Evolutionary conservation across 2,797 vertebrate genomes (phyloP), one percentile per base, ranked within the genome.

Genomic region (Podarcis siculus): DNA sequence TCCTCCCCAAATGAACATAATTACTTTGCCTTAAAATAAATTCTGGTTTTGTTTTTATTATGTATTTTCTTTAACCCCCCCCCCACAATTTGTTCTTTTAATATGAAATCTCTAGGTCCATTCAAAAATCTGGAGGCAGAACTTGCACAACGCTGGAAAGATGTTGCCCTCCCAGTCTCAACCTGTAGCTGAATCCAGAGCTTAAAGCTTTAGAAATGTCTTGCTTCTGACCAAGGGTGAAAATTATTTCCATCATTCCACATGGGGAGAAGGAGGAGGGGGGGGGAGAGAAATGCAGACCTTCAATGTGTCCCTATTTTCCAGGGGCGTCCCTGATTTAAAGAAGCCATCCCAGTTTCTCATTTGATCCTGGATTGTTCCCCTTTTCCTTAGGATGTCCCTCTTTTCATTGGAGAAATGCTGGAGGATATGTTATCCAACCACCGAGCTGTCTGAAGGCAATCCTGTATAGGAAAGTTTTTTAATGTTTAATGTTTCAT

Each of bases 1-100:
- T 83, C 88, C 2, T 61, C 39, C 30, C 80, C 23, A 90, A 92
- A 79, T 58, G 91, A 93, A 73, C 1, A 27, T 86, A 75, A 32
- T 42, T 87, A 87, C 58, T 6, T 88, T 27, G 79, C 89, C n/a
- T 80, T 87, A 81, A 91, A 92, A 92, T 88, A 21, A 83, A 13
- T 69, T 86, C 35, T 17, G 84, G 61, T 89, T 86, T 79, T 2
- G 27, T 66, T 76, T 75, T 86, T 85, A 67, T 30, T 86, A 0
- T 86, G 21, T 55, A 87, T 86, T 85, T 12, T 9, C 6, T 73
- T 73, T 73, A 55, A 15, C 1, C 13, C 49, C 72, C 19, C 1
- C 72, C 21, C 17, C 5, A 4, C 71, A n/a, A 35, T 72, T 72
- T 72, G 12, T 37, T 73, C 72, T 27, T 91, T 83, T 25, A 58